A percentile compares a stretch with the other conserved stretches of the same genome.
Evolutionary conservation across 2,888 invertebrate species (phyloP).

Genomic region (Caprella mutica): DNA sequence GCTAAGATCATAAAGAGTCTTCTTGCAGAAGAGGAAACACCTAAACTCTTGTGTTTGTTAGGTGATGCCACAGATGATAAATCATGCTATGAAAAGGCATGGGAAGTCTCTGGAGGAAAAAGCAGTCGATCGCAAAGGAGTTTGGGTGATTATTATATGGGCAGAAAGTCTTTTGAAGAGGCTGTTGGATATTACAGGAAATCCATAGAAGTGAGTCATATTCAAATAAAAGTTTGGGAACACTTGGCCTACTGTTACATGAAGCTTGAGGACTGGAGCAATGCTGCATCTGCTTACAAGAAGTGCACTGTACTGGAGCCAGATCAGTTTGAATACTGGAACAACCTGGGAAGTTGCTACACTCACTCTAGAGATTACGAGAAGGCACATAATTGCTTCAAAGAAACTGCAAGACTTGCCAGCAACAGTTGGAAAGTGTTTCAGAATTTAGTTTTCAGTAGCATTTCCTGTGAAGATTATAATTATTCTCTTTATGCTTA

Average conservation of each 20-base stretch:
- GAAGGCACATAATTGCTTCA: slow-evolving; percentile 68
- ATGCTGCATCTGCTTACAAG: slow-evolving; percentile 72
- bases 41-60: slow-evolving; percentile 78
- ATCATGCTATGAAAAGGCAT: slow-evolving; percentile 73
- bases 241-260: slow-evolving; percentile 76
- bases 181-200: slow-evolving; percentile 37
- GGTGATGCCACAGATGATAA: slow-evolving; percentile 75
- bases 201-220: slow-evolving; percentile 71
- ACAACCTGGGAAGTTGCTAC: slow-evolving; percentile 88
- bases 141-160: slow-evolving; percentile 66
- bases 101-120: slow-evolving; percentile 69
- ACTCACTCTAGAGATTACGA: slow-evolving; percentile 73
- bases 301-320: slow-evolving; percentile 75
- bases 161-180: slow-evolving; percentile 23
- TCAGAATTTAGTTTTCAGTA: slow-evolving; percentile 86
- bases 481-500: slow-evolving; percentile 59
- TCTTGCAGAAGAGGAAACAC: slow-evolving; percentile 55
- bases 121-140: slow-evolving; percentile 78
- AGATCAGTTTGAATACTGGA: slow-evolving; percentile 91
- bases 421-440: slow-evolving; percentile 88
- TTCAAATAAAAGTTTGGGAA: slow-evolving; percentile 78
- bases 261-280: slow-evolving; percentile 62
- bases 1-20: slow-evolving; percentile 28
- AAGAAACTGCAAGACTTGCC: slow-evolving; percentile 82
- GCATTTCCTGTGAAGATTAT: slow-evolving; percentile 43